Evolutionary conservation across 2,113 vertebrate genomes (phyloP), one percentile per base, ranked within the genome.

Genomic region (Tricholaema leucomelas): DNA sequence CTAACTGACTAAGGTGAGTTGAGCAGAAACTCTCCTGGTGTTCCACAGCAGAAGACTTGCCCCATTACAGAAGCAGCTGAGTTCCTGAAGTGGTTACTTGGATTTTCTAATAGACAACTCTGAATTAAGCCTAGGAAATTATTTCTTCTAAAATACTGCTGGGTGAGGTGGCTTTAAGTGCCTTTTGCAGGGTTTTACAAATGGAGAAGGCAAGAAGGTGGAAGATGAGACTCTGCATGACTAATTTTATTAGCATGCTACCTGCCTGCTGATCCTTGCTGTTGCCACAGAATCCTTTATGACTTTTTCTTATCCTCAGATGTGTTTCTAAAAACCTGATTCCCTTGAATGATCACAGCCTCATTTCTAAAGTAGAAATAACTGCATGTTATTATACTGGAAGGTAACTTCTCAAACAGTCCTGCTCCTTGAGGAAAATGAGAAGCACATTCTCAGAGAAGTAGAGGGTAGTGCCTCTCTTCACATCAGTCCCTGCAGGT

Each of bases 401-500:
- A 72, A 12, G 74, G 23, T 72, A 23, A 19, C 25, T 59, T 88
- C 28, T 88, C 44, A 64, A 82, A 44, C 55, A 40, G 1, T n/a
- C 15, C 15, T 48, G 17, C 55, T 63, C 30, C 24, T 24, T 30
- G 52, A 67, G 66, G 33, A 67, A 59, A 71, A 81, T 15, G 33
- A 79, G 56, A 18, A 64, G 31, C 63, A 50, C n/a, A 8, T 35
- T 23, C 15, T 92, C 13, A 35, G 58, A 56, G 35, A 46, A 40
- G 44, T 7, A 65, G 48, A 1, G 12, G 83, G 61, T 28, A 56
- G 38, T 64, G 40, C 10, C 19, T 27, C 11, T 44, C 40, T 63
- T 56, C 19, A 36, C 5, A 1, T 12, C 28, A 70, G 44, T 18
- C 28, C 46, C 42, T 33, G 10, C 0, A 0, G 23, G 3, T 59